Conservation (phyloP, 2,888 invertebrate species). For the Portevinia maculata region DNA sequence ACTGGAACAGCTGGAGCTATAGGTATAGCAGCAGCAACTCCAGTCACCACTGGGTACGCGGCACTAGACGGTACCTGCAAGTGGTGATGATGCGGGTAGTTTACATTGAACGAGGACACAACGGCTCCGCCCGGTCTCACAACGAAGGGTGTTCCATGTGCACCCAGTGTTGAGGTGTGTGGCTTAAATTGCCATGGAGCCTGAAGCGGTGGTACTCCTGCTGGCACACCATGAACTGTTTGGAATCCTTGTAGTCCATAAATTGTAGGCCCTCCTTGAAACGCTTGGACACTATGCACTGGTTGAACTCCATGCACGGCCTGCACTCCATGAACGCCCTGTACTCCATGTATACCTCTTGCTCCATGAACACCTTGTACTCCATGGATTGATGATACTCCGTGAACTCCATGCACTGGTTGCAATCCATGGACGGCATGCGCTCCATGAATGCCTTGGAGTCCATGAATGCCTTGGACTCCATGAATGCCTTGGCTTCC, state of each 20-base stretch:
- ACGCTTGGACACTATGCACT: conserved; percentile 6
- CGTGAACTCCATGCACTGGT: conserved; percentile 10
- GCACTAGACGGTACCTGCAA: conserved; percentile 76
- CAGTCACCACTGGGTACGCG: conserved; percentile 43
- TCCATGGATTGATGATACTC: conserved; percentile 64
- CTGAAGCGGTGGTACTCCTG: conserved; percentile 60
- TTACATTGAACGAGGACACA: conserved; percentile 80
- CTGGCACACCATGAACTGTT: conserved; percentile 5
- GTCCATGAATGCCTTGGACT: conserved; percentile 20
- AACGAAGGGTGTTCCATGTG: conserved; percentile 77
- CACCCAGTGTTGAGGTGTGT: conserved; percentile 20
- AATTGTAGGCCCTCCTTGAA: conserved; percentile 2
- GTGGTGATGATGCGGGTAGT: conserved; percentile 79
- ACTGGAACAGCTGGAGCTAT: conserved; percentile 41
- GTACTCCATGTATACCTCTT: conserved; percentile 61
- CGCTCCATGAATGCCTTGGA: conserved; percentile 25
- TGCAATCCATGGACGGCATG: conserved; percentile 38
- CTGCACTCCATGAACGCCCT: conserved; percentile 55
- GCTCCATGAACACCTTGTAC: conserved; percentile 69
- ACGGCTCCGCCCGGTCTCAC: conserved; percentile 80
- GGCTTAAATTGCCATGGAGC: conserved; percentile 47
- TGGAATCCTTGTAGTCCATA: conserved; percentile 7
- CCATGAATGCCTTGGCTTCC: conserved; percentile 20
- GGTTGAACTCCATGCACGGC: conserved; percentile 58
- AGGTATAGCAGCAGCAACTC: conserved; percentile 71